A percentile compares a stretch with the other conserved stretches of the same genome.
These are phyloP conservation scores for Bombus superbus DNA, from an alignment of 1,140 invertebrate genomes.

Conservation along the genomic window DNA sequence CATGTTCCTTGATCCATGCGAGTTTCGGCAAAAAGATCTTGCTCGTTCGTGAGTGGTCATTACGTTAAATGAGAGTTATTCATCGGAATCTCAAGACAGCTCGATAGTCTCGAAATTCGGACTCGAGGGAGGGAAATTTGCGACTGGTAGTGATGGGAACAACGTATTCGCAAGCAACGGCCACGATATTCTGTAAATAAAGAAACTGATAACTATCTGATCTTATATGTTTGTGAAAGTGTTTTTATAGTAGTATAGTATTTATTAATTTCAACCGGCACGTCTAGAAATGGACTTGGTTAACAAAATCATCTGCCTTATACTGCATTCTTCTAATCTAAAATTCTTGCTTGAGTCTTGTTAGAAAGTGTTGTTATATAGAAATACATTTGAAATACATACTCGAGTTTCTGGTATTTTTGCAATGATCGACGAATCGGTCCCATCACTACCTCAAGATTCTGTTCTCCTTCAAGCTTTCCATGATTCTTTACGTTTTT, in stretches of 20 bases:
- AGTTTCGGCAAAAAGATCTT: not conserved
- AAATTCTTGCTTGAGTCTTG: no score
- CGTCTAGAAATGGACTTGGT: no score
- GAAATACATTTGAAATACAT: not conserved
- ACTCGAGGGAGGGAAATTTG: constrained; percentile 25
- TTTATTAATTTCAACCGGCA: no score
- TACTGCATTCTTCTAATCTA: no score
- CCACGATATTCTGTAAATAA: not conserved
- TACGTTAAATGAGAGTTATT: not conserved
- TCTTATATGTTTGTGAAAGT: not conserved
- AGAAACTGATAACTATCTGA: not conserved
- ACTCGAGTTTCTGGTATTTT: not conserved
- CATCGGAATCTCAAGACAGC: constrained; percentile 16
- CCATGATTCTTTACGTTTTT: not conserved
- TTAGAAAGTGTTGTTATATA: not conserved
- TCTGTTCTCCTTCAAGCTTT: not conserved
- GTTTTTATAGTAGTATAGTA: no score
- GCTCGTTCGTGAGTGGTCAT: constrained; percentile 16
- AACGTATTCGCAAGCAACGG: not conserved
- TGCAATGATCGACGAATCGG: no score
- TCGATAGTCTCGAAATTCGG: constrained; percentile 36
- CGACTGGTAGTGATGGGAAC: constrained; percentile 15
- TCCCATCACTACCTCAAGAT: not conserved
- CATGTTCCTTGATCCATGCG: not conserved
- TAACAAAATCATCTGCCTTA: no score